A percentile compares a stretch with the other conserved stretches of the same genome.
phyloP scores from a whole-genome alignment of 2,888 invertebrate genomes.

The Sclerodermus sp. region DNA sequence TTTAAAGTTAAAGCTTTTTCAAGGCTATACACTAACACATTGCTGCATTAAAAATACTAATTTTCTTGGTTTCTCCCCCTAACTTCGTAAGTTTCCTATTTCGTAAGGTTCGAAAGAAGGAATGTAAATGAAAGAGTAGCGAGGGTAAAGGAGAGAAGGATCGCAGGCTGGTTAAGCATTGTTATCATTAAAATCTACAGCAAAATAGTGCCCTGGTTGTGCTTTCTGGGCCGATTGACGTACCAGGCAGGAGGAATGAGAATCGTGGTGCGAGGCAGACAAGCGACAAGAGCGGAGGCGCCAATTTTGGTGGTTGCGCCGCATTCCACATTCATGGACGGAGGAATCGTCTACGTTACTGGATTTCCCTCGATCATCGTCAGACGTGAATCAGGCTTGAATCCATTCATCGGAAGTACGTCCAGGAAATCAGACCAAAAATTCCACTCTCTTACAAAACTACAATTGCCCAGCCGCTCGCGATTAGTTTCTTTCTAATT shows the following conservation, averaged over 20 bases:
- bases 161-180: conserved; percentile 17
- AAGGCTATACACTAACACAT: no score
- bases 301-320: conserved; percentile 86
- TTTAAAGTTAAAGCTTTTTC: no score
- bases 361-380: conserved; percentile 84
- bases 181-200: conserved; percentile 45
- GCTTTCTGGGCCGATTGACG: conserved; percentile 73
- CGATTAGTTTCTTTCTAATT: no score
- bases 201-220: conserved; percentile 65
- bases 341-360: conserved; percentile 80
- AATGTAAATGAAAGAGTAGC: no score
- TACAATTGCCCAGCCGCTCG: no score
- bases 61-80: no score
- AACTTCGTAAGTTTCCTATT: no score
- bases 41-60: no score
- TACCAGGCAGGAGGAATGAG: conserved; percentile 78
- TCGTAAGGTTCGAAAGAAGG: no score
- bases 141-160: no score
- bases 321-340: conserved; percentile 88
- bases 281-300: conserved; percentile 76
- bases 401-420: conserved; percentile 88
- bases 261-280: conserved; percentile 74
- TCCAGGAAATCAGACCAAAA: no score
- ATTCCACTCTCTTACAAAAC: no score
- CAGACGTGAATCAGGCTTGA: conserved; percentile 75